Percentiles rank a stretch among this genome's conserved stretches.
Conservation (phyloP, 2,888 invertebrate genomes). For the Imbricaverruca yamaguchii region DNA sequence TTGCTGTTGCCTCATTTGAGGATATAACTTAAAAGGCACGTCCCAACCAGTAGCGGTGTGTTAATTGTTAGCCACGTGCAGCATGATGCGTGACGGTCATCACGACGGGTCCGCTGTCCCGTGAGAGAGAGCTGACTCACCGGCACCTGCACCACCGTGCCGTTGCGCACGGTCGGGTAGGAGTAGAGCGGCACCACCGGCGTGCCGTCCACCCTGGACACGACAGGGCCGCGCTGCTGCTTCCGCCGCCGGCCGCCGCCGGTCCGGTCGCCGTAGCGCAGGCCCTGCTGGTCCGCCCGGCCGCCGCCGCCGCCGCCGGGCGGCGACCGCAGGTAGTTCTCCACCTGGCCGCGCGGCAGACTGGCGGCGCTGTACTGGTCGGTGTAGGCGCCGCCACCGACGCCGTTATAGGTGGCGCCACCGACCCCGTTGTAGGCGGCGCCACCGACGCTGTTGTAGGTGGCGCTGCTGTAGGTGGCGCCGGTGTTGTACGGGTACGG, state of each 20-base stretch:
- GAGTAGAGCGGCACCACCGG: neutral
- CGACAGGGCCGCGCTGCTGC: neutral
- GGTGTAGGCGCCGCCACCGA: conserved; percentile 42
- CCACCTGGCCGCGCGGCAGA: conserved; percentile 64
- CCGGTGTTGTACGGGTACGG: conserved; percentile 63
- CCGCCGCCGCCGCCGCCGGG: conserved; percentile 52
- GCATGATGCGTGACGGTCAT: too few species aligned
- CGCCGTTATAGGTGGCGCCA: too few species aligned
- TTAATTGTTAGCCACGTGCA: too few species aligned
- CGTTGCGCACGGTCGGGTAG: neutral
- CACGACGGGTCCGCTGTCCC: too few species aligned
- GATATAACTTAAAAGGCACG: too few species aligned
- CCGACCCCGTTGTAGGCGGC: too few species aligned
- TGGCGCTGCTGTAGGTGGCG: conserved; percentile 46
- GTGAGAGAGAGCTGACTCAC: neutral
- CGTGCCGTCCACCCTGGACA: neutral
- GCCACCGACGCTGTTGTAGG: too few species aligned
- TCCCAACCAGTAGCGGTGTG: too few species aligned
- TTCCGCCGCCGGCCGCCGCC: neutral
- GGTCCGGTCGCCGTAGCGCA: neutral
- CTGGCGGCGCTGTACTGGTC: conserved; percentile 76
- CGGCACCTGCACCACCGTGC: neutral
- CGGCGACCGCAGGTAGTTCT: conserved; percentile 68
- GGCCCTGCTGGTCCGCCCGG: neutral
- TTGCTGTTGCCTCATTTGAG: too few species aligned